Base-by-base conservation (phyloP, 2,113 vertebrate species). In the Thunnus thynnus region DNA sequence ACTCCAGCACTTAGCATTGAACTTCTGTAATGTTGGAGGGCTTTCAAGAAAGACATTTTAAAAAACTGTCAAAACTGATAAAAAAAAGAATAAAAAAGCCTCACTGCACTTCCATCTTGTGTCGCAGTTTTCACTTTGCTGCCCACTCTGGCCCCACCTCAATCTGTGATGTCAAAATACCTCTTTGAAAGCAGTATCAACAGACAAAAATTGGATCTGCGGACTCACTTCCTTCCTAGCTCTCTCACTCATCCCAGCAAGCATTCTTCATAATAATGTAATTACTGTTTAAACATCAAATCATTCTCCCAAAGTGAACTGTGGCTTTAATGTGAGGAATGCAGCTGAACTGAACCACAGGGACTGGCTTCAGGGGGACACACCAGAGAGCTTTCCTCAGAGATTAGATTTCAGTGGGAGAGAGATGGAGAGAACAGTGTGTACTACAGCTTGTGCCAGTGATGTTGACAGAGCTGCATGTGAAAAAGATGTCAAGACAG, bases 281-380 rank as follows among this genome's bases (percentile, higher is more conserved):
- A 79, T 60, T 32, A 69, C 30, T 51, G 6, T 13, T 51, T 41
- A 14, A 72, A 32, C 68, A 57, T 76, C 51, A 51, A 72, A 72
- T 72, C 32, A n/a, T 66, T 48, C 32, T 69, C 57, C 57, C 14
- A 51, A 52, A 68, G 65, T 36, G 50, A 75, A 54, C 52, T 67
- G 63, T 47, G 61, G 27, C 68, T 85, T 85, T 77, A 70, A 77
- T 74, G 56, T 61, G 32, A 68, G 64, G 87, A 80, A 69, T 62
- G 76, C 67, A 18, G 54, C 68, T 9, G 14, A 80, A 9, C 36
- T 41, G 6, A 41, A 54, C 58, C 54, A 54, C 58, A 13, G 71
- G 56, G 52, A 78, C 27, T 8, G 18, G 54, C 48, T 70, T 36
- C 82, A 77, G 25, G 17, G 47, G 60, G 68, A 69, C 72, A 50